Evolutionary conservation across 2,888 invertebrate genomes (phyloP), one percentile per base, ranked within the genome.

Genomic region (Drosophila phalerata): DNA sequence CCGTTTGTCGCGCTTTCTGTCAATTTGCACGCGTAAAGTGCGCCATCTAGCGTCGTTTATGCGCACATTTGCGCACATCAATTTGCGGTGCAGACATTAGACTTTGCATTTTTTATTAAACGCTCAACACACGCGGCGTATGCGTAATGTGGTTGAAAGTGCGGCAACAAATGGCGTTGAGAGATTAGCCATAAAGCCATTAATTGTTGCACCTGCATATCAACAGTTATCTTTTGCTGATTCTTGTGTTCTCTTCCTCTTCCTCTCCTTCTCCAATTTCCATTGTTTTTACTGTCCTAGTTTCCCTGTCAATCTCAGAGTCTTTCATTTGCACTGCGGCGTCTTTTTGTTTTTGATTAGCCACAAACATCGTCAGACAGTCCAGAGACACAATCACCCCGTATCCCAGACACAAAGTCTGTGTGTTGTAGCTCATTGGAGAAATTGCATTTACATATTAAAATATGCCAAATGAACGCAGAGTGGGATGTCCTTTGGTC

Each of bases 361-460:
- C 85, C 56, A 63, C 80, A 77, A 68, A 79, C 79, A 81, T 43
- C 62, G 62, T 47, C 72, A 74, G 79, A 79, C 79, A 61, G 60
- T n/a, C 48, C 17, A 42, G 43, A 69, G 53, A 64, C 72, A 62
- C 64, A 64, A 43, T 52, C 49, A 45, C 45, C 48, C 9, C 48
- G 25, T n/a, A n/a, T 11, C 49, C 15, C 56, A 30, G 37, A 43
- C 56, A 42, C 55, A 53, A 57, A 45, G 73, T 55, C 43, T 73
- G 37, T 70, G 38, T 55, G 55, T 42, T 56, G 69, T 75, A 69
- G 80, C 83, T 87, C 85, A 87, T 87, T 85, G 88, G 81, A 86
- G 87, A 85, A 88, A 85, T 85, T 85, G 81, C 85, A 85, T 88
- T 85, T 85, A 86, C 87, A 85, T 85, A 88, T 88, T 85, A 85